Evolutionary conservation across 1,140 invertebrate species (phyloP), one percentile per base, ranked within the genome.

Genomic region (Pogonomyrmex californicus): DNA sequence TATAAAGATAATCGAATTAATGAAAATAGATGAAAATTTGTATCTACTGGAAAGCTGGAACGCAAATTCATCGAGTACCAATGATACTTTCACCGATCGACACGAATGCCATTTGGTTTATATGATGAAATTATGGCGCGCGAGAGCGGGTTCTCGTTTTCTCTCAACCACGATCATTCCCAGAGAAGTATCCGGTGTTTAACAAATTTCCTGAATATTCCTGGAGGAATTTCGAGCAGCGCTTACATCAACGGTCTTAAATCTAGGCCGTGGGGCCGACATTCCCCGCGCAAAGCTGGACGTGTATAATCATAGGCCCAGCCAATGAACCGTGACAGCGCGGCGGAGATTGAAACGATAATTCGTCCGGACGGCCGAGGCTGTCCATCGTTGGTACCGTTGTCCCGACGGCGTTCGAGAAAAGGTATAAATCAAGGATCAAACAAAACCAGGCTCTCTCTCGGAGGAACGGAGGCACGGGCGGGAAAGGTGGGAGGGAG

Each of bases 351-450:
- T 83, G 79, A 83, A 83, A 83, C 79, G 79, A 83, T 83, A 83
- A 83, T 83, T 83, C 79, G 79, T 83, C 68, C 41, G 79, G 79
- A 73, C 68, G 68, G 79, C 79, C 54, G 41, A 75, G 79, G 79
- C 79, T 83, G 68, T 83, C 79, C 79, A 60, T 83, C 79, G 79
- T 75, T 36, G 79, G 79, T 83, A 83, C 79, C 79, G 79, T 83
- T 83, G 79, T 83, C 79, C 56, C 68, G 79, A 73, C 70, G 68
- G 79, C 73, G 87, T 73, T 47, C 82, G 56, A 73, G 83, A 65
- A 83, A 85, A 79, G 41, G 62, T 83, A 63, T 90, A 90, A 90
- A 90, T 90, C 81, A 90, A 86, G 47, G 49, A 7, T 49, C 68
- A 66, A 49, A 65, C 77, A 82, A 88, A 90, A 90, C 75, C 88